Evolutionary conservation across 2,888 invertebrate species (phyloP), one percentile per base, ranked within the genome.

Genomic region (Neuroscelio doddi): DNA sequence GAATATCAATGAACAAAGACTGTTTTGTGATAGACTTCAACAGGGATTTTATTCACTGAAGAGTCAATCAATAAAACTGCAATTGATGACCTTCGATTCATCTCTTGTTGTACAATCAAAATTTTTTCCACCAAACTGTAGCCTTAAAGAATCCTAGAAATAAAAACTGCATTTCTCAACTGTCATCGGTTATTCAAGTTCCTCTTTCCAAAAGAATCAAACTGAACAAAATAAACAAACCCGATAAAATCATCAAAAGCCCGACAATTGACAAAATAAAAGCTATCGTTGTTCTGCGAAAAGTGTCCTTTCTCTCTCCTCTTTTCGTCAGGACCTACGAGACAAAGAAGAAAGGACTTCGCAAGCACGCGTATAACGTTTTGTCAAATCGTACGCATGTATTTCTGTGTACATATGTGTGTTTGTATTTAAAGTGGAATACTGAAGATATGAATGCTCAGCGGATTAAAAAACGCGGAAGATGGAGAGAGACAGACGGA

Each of bases 391-490:
- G n/a, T n/a, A n/a, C n/a, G n/a, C n/a, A n/a, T n/a, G n/a, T n/a
- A n/a, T n/a, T n/a, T n/a, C n/a, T n/a, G 51, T 38, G 34, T 55
- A 44, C 15, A 16, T 38, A 47, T 51, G 52, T 53, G 44, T 29
- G 62, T 46, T 50, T 49, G 57, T 45, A 42, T 73, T 82, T 79
- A 70, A 78, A 81, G 70, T 68, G 72, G 71, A 75, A 70, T 71
- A 75, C 64, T 73, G 75, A 81, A 76, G 76, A 81, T 74, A 72
- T 80, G 82, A 83, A 83, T 83, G 80, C 79, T 73, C 65, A 73
- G 68, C 70, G 80, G 77, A 82, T 83, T 81, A 82, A 82, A 63
- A 82, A 82, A 80, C 79, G 70, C 70, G 74, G 72, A 58, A 64
- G 62, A 68, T 32, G 64, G 16, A 29, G 44, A 12, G 27, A 39